phyloP scores from a whole-genome alignment of 2,797 vertebrate species.

The Silurus lanzhouensis region DNA sequence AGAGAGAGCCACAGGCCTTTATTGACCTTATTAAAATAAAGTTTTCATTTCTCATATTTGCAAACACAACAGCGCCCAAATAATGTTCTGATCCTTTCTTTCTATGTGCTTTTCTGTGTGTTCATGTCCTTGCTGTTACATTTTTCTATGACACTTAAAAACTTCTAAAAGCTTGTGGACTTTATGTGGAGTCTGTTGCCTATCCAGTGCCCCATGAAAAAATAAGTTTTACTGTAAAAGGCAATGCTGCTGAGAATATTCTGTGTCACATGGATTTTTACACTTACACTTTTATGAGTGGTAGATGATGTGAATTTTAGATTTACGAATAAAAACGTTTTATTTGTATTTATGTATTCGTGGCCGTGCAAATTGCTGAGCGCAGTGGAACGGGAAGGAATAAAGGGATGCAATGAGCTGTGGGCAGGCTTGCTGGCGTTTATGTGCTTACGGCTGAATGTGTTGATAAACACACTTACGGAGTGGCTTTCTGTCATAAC shows the following conservation, averaged over 20 bases:
- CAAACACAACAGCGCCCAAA: background rate
- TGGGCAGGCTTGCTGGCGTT: constrained; percentile 67
- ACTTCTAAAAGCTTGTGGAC: background rate
- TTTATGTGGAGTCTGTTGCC: background rate
- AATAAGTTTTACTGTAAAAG: background rate
- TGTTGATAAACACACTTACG: constrained; percentile 83
- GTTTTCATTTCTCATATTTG: background rate
- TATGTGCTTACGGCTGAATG: constrained; percentile 74
- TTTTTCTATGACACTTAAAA: background rate
- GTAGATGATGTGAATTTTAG: background rate
- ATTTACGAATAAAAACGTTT: background rate
- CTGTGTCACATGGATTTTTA: too few relatives aligned
- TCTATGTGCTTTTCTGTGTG: background rate
- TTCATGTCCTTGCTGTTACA: constrained; percentile 20
- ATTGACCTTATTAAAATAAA: background rate
- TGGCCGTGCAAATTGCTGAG: constrained; percentile 29
- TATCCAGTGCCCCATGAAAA: background rate
- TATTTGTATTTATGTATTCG: background rate
- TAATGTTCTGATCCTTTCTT: background rate
- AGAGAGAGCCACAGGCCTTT: background rate
- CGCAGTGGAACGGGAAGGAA: constrained; percentile 28
- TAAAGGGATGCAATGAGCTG: constrained; percentile 25
- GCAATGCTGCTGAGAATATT: background rate
- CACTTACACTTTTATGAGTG: background rate
- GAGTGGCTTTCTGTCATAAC: constrained; percentile 71